Evolutionary conservation across 2,797 vertebrate genomes (phyloP).

Genomic region (Cryptoblepharus egeriae): DNA sequence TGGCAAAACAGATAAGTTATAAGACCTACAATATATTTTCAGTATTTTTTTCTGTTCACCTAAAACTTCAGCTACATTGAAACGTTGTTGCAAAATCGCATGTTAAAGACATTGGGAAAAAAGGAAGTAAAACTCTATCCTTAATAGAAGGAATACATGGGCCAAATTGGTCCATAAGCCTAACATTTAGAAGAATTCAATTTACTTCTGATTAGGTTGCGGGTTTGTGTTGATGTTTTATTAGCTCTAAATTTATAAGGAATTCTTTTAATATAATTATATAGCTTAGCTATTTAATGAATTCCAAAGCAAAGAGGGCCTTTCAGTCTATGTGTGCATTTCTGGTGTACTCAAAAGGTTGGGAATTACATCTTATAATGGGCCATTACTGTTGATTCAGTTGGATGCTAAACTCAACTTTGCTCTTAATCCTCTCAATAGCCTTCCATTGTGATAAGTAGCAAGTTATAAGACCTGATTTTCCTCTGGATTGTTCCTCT

Average conservation of each 20-base stretch:
- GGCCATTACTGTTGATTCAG: slow-evolving; percentile 46
- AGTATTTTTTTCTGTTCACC: slow-evolving; percentile 26
- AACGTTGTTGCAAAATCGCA: slow-evolving; percentile 14
- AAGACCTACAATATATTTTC: not conserved
- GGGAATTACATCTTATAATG: slow-evolving; percentile 43
- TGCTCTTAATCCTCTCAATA: slow-evolving; percentile 36
- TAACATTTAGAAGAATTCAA: slow-evolving; percentile 47
- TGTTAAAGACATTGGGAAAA: slow-evolving; percentile 11
- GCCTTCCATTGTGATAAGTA: slow-evolving; percentile 3
- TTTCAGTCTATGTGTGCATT: slow-evolving; percentile 37
- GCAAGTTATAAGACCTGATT: too few relatives aligned
- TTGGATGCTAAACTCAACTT: slow-evolving; percentile 10
- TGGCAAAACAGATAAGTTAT: not conserved
- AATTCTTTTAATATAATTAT: slow-evolving; percentile 56
- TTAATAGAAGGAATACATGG: slow-evolving; percentile 31
- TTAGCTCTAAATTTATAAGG: slow-evolving; percentile 54
- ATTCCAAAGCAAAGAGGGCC: slow-evolving; percentile 57
- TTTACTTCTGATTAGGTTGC: slow-evolving; percentile 48
- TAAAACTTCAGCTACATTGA: not conserved
- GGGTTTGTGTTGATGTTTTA: slow-evolving; percentile 58
- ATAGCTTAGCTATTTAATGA: slow-evolving; percentile 48
- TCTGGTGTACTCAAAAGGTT: slow-evolving; percentile 27
- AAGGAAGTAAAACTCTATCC: slow-evolving; percentile 11
- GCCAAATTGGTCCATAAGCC: slow-evolving; percentile 21
- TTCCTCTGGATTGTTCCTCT: too few relatives aligned